Evolutionary conservation across 2,888 invertebrate genomes (phyloP).

Genomic region (Ellobium chinense): DNA sequence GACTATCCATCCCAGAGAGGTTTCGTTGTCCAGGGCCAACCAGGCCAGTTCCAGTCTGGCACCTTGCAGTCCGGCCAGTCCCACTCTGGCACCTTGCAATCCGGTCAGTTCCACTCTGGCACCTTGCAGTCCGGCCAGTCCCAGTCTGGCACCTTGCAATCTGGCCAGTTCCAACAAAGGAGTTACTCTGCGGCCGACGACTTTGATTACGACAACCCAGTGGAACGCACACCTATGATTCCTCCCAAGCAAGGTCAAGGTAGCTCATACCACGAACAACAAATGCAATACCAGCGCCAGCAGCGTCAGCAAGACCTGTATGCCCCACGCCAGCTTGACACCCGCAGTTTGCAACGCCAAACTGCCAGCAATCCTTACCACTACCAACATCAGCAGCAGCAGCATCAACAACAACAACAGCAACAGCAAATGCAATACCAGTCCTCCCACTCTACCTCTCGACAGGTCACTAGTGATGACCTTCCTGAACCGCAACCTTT

Average conservation of each 20-base stretch:
- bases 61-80: neutral
- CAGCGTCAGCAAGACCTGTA: slow-evolving; percentile 28
- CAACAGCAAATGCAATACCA: slow-evolving; percentile 6
- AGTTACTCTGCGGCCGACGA: slow-evolving; percentile 42
- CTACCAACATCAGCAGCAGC: slow-evolving; percentile 21
- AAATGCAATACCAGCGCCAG: slow-evolving; percentile 48
- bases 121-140: neutral
- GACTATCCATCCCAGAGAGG: slow-evolving; percentile 6
- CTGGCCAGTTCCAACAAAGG: slow-evolving; percentile 5
- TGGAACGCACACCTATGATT: slow-evolving; percentile 61
- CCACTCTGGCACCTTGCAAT: neutral
- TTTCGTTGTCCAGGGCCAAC: slow-evolving; percentile 20
- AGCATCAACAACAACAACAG: slow-evolving; percentile 35
- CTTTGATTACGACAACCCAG: slow-evolving; percentile 69
- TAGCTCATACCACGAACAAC: slow-evolving; percentile 37
- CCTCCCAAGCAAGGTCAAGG: slow-evolving; percentile 1
- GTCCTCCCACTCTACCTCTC: slow-evolving; percentile 8
- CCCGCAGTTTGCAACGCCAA: slow-evolving; percentile 20
- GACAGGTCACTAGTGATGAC: slow-evolving; percentile 10
- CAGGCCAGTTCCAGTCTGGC: neutral
- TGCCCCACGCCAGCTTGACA: slow-evolving; percentile 19
- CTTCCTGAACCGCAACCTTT: slow-evolving; percentile 63
- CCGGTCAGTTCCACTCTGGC: neutral
- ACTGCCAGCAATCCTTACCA: slow-evolving; percentile 26
- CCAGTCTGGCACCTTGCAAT: neutral